Base-by-base conservation (phyloP, 2,888 invertebrate species). In the Camponotus fellah region DNA sequence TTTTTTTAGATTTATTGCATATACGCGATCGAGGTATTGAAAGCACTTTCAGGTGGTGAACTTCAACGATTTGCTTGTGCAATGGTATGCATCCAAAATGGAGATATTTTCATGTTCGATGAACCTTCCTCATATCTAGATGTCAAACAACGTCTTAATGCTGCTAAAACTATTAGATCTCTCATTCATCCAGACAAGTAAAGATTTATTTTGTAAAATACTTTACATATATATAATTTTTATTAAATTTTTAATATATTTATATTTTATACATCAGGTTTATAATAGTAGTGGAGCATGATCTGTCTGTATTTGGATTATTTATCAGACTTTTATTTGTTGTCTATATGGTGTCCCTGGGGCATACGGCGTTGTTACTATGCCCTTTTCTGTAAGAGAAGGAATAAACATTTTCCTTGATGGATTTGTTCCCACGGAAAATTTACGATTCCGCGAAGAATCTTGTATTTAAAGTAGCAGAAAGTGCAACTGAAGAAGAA, bases 361-460 rank as follows among this genome's bases (percentile, higher is more conserved):
- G 92, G 99, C 99, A 91, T 99, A 99, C 95, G 99, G 99, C 91
- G 99, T 99, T 80, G 99, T 99, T 85, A 99, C 99, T 95, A 99
- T 99, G 98, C 99, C 99, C 75, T 99, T 99, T 96, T 99, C 99
- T 37, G 99, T 99, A 9, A 96, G 99, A 92, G 99, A 99, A 98
- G 99, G 99, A 96, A 99, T 99, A 93, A 99, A 99, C 95, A 99
- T 99, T 93, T 99, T 99, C 96, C 96, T 99, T 93, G 99, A 99
- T 95, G 99, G 99, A 71, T 99, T 99, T 95, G 99, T 99, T 34
- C 99, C 99, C 32, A 99, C 99, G 21, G 99, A 99, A 95, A 99
- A 99, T 95, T 97, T 99, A 95, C 97, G 99, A 94, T 99, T 99
- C 96, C 97, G 99, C 85, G 99, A 99, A 90, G 98, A 98, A 94